Percentiles rank a stretch among this genome's conserved stretches.
These are phyloP conservation scores for Tribolium freemani DNA, from an alignment of 2,888 invertebrate genomes.

Conservation along the genomic window DNA sequence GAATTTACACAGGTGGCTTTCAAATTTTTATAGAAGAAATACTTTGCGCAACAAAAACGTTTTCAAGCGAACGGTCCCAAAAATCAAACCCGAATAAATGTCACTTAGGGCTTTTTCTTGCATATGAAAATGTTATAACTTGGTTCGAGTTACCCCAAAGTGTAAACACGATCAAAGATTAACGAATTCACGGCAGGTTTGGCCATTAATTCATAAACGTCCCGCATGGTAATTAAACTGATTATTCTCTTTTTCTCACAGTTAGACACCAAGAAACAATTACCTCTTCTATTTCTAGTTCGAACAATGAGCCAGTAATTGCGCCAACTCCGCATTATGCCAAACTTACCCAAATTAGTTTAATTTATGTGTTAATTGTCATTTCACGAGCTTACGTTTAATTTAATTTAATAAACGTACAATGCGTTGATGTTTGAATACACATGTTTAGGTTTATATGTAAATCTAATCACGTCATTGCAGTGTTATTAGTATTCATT, in stretches of 20 bases:
- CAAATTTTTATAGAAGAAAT: not conserved
- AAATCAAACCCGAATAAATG: no score
- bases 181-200: not conserved
- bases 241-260: not conserved
- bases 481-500: conserved; percentile 39
- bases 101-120: no score
- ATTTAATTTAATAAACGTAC: conserved; percentile 40
- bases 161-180: not conserved
- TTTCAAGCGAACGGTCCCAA: not conserved
- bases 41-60: not conserved
- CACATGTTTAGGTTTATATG: conserved; percentile 38
- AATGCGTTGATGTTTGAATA: conserved; percentile 9
- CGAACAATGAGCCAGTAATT: conserved; percentile 5
- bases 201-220: not conserved
- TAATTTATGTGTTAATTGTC: conserved; percentile 31
- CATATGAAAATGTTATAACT: not conserved
- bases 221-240: not conserved
- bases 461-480: conserved; percentile 40
- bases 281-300: not conserved
- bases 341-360: conserved; percentile 3
- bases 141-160: not conserved
- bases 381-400: conserved; percentile 32
- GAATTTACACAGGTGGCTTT: not conserved
- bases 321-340: not conserved
- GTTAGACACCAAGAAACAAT: not conserved